A percentile compares a stretch with the other conserved stretches of the same genome.
These are phyloP conservation scores for Phoebastria nigripes DNA, from an alignment of 2,797 vertebrate genomes.

Conservation along the genomic window DNA sequence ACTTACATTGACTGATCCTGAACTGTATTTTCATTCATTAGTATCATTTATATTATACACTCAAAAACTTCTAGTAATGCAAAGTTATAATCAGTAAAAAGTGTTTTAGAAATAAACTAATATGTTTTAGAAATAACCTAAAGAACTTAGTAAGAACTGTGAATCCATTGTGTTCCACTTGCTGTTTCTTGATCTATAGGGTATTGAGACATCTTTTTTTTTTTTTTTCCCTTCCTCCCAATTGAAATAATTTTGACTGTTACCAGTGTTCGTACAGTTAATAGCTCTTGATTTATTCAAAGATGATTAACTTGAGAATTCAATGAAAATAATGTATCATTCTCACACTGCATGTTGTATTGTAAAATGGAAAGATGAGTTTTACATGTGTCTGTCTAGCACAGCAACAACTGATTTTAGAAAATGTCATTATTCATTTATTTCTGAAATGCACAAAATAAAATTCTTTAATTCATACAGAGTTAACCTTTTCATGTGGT, in stretches of 20 bases:
- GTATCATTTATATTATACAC: not conserved
- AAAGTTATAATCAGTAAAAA: not conserved
- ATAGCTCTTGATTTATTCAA: slow-evolving; percentile 2
- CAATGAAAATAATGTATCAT: slow-evolving; percentile 12
- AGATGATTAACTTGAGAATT: not conserved
- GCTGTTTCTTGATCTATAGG: not conserved
- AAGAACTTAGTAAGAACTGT: not conserved
- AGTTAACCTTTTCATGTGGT: not conserved
- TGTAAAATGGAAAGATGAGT: slow-evolving; percentile 10
- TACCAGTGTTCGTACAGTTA: not conserved
- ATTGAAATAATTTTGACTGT: not conserved
- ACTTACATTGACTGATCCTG: not conserved
- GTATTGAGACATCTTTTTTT: not conserved
- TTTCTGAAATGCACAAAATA: slow-evolving; percentile 68
- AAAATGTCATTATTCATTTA: slow-evolving; percentile 30
- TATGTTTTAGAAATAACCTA: not conserved
- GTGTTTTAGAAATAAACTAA: not conserved
- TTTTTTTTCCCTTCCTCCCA: not conserved
- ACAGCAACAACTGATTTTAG: slow-evolving; percentile 17
- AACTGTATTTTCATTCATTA: not conserved
- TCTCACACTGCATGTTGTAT: slow-evolving; percentile 35
- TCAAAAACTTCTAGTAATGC: not conserved
- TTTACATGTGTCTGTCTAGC: slow-evolving; percentile 43
- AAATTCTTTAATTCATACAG: slow-evolving; percentile 17
- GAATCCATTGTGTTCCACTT: not conserved